phyloP scores from a whole-genome alignment of 2,888 invertebrate species.

The Drosophila eohydei region DNA sequence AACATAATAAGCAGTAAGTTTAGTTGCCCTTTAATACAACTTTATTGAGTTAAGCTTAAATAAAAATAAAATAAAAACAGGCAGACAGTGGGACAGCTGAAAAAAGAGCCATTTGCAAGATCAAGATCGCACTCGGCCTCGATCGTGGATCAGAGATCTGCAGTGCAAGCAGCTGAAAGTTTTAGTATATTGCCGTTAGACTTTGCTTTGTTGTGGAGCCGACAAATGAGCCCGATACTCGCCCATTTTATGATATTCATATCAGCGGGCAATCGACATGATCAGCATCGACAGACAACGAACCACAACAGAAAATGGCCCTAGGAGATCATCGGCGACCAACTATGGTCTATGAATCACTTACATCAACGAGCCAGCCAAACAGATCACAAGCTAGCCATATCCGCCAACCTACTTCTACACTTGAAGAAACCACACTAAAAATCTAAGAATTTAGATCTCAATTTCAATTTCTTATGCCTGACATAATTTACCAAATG shows the following conservation, averaged over 20 bases:
- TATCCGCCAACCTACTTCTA: conserved; percentile 24
- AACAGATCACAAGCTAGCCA: conserved; percentile 27
- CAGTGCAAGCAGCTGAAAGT: conserved; percentile 31
- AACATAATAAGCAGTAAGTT: conserved; percentile 1
- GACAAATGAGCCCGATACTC: conserved; percentile 66
- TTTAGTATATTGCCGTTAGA: conserved; percentile 70
- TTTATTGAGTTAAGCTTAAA: conserved; percentile 8
- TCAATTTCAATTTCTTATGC: background rate
- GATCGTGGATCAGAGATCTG: conserved; percentile 54
- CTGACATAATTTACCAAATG: background rate
- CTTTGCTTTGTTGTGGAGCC: conserved; percentile 72
- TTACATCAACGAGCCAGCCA: conserved; percentile 43
- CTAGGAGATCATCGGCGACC: conserved; percentile 42
- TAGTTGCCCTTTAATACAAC: background rate
- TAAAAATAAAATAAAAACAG: conserved; percentile 15
- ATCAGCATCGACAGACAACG: conserved; percentile 60
- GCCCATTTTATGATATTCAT: conserved; percentile 64
- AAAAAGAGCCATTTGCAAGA: conserved; percentile 38
- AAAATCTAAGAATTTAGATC: too few species aligned
- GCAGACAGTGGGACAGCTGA: conserved; percentile 4
- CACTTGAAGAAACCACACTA: background rate
- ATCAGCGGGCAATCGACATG: conserved; percentile 72
- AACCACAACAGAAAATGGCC: conserved; percentile 38
- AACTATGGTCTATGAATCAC: conserved; percentile 67
- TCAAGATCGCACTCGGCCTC: conserved; percentile 33